A percentile compares a stretch with the other conserved stretches of the same genome.
Evolutionary conservation across 2,113 vertebrate genomes (phyloP).

Genomic region (Nicator chloris): DNA sequence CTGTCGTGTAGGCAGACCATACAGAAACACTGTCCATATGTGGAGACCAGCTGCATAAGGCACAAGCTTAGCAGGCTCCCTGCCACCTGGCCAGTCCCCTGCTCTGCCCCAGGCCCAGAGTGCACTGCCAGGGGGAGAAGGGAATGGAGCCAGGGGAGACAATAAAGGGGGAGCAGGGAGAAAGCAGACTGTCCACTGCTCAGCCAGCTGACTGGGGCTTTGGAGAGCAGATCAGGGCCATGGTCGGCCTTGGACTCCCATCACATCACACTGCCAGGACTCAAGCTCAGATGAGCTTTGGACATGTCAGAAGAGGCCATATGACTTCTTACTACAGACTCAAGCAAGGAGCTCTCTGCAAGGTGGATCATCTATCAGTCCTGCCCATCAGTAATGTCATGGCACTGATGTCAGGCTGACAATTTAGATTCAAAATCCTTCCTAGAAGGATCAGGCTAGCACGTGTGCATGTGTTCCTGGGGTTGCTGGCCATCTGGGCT

Average conservation of each 20-base stretch:
- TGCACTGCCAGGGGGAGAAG: background rate
- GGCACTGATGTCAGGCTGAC: background rate
- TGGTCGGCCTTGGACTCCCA: background rate
- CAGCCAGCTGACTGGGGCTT: background rate
- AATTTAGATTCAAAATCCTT: constrained; percentile 27
- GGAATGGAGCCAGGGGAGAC: background rate
- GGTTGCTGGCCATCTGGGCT: constrained; percentile 41
- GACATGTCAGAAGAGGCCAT: background rate
- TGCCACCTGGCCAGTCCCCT: background rate
- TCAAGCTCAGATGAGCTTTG: background rate
- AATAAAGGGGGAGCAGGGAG: background rate
- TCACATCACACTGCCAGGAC: background rate
- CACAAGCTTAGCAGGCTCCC: background rate
- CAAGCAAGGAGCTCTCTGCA: background rate
- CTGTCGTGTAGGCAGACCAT: background rate
- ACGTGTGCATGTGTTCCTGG: constrained; percentile 1
- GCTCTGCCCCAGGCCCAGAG: background rate
- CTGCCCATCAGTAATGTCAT: background rate
- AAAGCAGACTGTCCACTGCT: background rate
- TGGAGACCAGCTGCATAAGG: background rate
- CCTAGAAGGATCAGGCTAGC: constrained; percentile 39
- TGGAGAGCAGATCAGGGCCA: background rate
- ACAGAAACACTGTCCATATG: background rate
- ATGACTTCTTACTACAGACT: background rate
- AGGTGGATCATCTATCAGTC: background rate